Evolutionary conservation across 2,888 invertebrate genomes (phyloP).

Genomic region (Drosophila leonis): DNA sequence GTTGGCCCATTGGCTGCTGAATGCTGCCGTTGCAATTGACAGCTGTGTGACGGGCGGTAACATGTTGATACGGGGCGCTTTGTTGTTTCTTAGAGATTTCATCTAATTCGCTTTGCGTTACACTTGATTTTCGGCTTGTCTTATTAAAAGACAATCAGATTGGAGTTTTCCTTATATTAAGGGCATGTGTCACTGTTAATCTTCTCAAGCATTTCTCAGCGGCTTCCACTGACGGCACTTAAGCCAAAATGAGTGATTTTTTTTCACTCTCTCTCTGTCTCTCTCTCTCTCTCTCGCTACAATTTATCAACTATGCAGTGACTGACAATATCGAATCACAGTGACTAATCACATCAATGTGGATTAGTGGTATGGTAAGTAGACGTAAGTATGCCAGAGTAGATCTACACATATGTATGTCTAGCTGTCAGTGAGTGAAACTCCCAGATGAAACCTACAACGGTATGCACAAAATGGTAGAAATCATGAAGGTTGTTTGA

Average conservation of each 20-base stretch:
- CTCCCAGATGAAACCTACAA: neutral
- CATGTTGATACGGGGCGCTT: conserved; percentile 55
- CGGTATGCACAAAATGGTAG: too few species aligned
- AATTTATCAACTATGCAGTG: conserved; percentile 13
- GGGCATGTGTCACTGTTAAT: conserved; percentile 52
- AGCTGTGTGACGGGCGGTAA: conserved; percentile 70
- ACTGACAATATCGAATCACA: conserved; percentile 23
- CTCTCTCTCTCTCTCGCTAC: neutral
- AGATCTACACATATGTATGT: too few species aligned
- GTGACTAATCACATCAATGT: conserved; percentile 24
- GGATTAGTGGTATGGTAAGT: conserved; percentile 15
- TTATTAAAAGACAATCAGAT: conserved; percentile 64
- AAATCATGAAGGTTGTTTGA: too few species aligned
- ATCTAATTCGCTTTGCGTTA: conserved; percentile 62
- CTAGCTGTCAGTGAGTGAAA: neutral
- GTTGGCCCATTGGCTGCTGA: conserved; percentile 11
- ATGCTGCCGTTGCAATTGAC: conserved; percentile 53
- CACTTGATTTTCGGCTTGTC: conserved; percentile 62
- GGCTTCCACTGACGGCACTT: conserved; percentile 39
- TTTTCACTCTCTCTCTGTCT: neutral
- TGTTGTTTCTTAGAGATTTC: conserved; percentile 49
- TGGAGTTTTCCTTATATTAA: conserved; percentile 37
- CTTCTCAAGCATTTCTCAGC: conserved; percentile 36
- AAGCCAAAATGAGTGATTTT: conserved; percentile 45
- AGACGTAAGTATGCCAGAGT: conserved; percentile 2